Percentiles rank a stretch among this genome's conserved stretches.
Conservation (phyloP, 2,113 vertebrate genomes). For the Gallinago paraguaiae region DNA sequence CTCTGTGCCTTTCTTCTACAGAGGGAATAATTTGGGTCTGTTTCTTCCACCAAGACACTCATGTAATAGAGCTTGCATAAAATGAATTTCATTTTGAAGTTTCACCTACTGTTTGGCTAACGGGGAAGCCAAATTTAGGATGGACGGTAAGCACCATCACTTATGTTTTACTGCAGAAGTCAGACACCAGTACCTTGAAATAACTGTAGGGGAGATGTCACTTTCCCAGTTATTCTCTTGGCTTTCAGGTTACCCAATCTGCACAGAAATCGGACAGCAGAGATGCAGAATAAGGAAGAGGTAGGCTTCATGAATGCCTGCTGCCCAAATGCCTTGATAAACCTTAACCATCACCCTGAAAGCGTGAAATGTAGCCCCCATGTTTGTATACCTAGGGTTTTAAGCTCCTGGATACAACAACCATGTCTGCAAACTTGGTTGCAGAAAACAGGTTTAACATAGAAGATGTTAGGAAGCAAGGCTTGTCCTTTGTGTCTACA, state of each 20-base stretch:
- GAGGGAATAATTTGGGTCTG: not conserved
- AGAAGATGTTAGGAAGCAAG: accelerated
- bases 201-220: not conserved
- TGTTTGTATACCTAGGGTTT: not conserved
- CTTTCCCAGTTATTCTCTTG: not conserved
- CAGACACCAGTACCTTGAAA: not conserved
- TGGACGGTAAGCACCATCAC: not conserved
- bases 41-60: not conserved
- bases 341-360: not conserved
- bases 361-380: not conserved
- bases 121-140: not conserved
- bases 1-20: not conserved
- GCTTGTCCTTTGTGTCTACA: not conserved
- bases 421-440: not conserved
- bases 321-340: not conserved
- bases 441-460: not conserved
- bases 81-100: not conserved
- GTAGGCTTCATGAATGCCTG: not conserved
- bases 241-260: not conserved
- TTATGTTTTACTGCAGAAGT: not conserved
- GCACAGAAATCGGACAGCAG: not conserved
- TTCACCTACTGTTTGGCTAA: not conserved
- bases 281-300: not conserved
- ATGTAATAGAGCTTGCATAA: not conserved
- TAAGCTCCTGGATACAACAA: not conserved